phyloP scores from a whole-genome alignment of 1,140 invertebrate genomes.

The Ericerus pela region DNA sequence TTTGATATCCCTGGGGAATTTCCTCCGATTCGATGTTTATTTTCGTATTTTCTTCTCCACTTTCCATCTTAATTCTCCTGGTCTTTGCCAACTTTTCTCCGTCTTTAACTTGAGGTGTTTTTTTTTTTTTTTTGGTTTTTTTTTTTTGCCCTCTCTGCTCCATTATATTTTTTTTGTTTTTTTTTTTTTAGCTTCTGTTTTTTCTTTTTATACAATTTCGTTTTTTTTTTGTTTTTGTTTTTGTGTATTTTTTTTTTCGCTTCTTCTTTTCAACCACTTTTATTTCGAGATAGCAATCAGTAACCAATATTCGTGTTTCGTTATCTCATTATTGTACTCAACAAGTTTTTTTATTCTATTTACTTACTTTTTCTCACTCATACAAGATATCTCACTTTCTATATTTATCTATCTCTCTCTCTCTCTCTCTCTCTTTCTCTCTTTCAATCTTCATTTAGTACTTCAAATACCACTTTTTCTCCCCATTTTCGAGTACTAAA shows the following conservation, averaged over 20 bases:
- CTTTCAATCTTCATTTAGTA: no score
- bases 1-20: constrained; percentile 4
- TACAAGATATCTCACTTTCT: no score
- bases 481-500: no score
- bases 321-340: constrained; percentile 10
- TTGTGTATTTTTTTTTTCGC: neutral
- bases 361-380: neutral
- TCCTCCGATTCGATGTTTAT: constrained; percentile 10
- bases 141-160: neutral
- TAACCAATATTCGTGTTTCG: constrained; percentile 11
- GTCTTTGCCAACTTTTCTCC: constrained; percentile 1
- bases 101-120: no score
- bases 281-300: neutral
- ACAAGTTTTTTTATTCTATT: constrained; percentile 11
- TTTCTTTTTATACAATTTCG: neutral
- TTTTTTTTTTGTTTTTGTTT: neutral
- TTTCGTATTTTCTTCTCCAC: constrained; percentile 12
- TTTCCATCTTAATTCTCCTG: constrained; percentile 4
- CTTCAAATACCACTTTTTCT: no score
- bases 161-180: neutral
- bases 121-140: neutral
- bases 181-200: neutral
- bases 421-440: no score
- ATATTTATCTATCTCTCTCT: no score
- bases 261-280: neutral